phyloP scores from a whole-genome alignment of 1,140 invertebrate genomes.

The Vanessa tameamea region DNA sequence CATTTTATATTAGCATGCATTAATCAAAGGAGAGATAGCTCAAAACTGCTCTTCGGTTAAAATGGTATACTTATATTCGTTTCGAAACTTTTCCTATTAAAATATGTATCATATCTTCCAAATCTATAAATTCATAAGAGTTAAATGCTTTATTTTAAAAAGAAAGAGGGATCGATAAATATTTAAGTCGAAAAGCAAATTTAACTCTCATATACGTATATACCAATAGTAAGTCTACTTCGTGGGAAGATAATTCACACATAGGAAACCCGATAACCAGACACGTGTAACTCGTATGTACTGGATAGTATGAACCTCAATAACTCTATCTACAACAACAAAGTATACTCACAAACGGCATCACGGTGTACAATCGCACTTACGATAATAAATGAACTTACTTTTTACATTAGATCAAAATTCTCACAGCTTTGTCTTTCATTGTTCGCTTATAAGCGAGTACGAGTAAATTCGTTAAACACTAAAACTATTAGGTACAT shows the following conservation, averaged over 20 bases:
- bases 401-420: slow-evolving; percentile 79
- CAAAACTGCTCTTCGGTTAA: too few relatives aligned
- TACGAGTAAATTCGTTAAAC: slow-evolving; percentile 78
- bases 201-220: neutral
- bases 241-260: neutral
- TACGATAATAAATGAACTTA: slow-evolving; percentile 73
- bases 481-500: slow-evolving; percentile 73
- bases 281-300: neutral
- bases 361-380: slow-evolving; percentile 46
- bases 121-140: neutral
- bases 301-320: slow-evolving; percentile 17
- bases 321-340: slow-evolving; percentile 33
- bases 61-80: too few relatives aligned
- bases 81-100: neutral
- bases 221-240: neutral
- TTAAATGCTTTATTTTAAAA: neutral
- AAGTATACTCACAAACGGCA: slow-evolving; percentile 29
- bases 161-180: neutral
- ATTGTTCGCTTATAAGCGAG: slow-evolving; percentile 77
- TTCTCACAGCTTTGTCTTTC: slow-evolving; percentile 83
- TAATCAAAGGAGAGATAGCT: too few relatives aligned
- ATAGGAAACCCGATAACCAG: neutral
- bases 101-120: neutral
- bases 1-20: too few relatives aligned
- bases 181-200: neutral